Evolutionary conservation across 2,113 vertebrate species (phyloP).

Genomic region (Prietella phreatophila): DNA sequence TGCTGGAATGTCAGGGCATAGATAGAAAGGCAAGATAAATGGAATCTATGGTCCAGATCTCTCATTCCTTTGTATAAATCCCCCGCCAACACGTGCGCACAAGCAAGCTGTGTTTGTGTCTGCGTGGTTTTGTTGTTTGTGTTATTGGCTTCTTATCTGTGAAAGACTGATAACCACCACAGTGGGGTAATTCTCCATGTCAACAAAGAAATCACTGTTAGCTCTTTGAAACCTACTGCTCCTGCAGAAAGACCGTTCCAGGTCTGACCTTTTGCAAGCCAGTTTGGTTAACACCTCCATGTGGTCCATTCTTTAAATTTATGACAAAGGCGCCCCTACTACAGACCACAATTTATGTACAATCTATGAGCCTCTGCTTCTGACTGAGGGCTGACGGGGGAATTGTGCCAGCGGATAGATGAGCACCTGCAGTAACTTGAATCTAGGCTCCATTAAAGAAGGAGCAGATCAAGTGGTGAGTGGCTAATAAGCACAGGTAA

Average conservation of each 20-base stretch:
- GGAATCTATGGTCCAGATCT: conserved; percentile 34
- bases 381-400: conserved; percentile 16
- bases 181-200: conserved; percentile 24
- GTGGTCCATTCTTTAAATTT: conserved; percentile 28
- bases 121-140: conserved; percentile 26
- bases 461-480: conserved; percentile 23
- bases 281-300: background rate
- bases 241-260: background rate
- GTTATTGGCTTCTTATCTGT: conserved; percentile 37
- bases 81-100: conserved; percentile 38
- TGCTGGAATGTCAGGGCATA: conserved; percentile 53
- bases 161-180: conserved; percentile 17
- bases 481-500: conserved; percentile 35
- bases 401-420: conserved; percentile 58
- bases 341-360: conserved; percentile 61
- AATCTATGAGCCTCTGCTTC: conserved; percentile 55
- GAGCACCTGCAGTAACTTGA: conserved; percentile 56
- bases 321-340: conserved; percentile 53
- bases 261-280: background rate
- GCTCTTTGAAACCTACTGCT: background rate
- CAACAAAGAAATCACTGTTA: conserved; percentile 21
- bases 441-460: conserved; percentile 47
- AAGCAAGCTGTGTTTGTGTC: conserved; percentile 6
- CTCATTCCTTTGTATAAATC: conserved; percentile 56
- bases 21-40: conserved; percentile 28